Conservation (phyloP, 2,797 vertebrate genomes). For the Macroramphosus scolopax region DNA sequence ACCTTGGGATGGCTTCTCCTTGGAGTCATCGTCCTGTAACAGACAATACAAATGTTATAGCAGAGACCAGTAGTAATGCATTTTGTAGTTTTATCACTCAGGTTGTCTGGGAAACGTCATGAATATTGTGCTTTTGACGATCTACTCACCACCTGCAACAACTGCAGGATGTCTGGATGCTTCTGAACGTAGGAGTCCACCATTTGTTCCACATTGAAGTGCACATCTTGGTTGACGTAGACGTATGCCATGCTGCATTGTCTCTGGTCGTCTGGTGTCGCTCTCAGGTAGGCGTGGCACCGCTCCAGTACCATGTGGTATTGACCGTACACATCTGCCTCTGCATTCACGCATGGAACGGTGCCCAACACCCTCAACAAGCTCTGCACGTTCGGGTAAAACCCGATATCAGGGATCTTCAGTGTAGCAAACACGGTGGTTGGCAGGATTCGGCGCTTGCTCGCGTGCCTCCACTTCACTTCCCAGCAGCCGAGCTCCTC, state of each 20-base stretch:
- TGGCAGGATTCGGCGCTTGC: constrained; percentile 91
- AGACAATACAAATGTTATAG: constrained; percentile 15
- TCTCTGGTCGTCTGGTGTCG: constrained; percentile 84
- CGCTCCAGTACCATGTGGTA: constrained; percentile 88
- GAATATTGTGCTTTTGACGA: neutral
- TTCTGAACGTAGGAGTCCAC: constrained; percentile 90
- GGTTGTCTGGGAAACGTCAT: neutral
- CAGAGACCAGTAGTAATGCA: neutral
- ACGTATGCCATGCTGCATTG: constrained; percentile 88
- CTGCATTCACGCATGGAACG: constrained; percentile 91
- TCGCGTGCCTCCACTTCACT: constrained; percentile 96
- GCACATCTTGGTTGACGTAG: constrained; percentile 93
- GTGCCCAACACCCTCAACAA: constrained; percentile 91
- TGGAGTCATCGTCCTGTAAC: constrained; percentile 71
- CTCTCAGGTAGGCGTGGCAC: constrained; percentile 86
- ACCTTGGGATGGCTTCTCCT: constrained; percentile 73
- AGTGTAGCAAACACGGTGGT: constrained; percentile 93
- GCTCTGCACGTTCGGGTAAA: constrained; percentile 94
- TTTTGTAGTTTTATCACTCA: neutral
- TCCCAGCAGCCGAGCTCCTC: constrained; percentile 97
- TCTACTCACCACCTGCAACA: constrained; percentile 71
- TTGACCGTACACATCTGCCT: constrained; percentile 86
- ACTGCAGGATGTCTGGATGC: constrained; percentile 81
- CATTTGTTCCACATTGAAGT: constrained; percentile 93
- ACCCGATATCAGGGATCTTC: constrained; percentile 93